Evolutionary conservation across 2,888 invertebrate genomes (phyloP), one percentile per base, ranked within the genome.

Genomic region (Patella pellucida): DNA sequence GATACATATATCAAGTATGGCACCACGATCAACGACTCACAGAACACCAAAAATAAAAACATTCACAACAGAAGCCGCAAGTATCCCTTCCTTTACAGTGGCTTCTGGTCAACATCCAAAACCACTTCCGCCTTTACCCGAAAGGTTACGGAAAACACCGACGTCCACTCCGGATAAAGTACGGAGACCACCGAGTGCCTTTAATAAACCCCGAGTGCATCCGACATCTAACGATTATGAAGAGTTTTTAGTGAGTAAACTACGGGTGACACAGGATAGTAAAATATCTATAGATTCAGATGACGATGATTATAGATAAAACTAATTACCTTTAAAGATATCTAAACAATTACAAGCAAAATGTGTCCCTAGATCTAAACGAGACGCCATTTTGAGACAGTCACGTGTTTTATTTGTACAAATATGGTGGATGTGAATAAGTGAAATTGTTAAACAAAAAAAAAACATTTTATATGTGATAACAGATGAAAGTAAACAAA

Each of bases 121-220:
- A 62, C 62, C 62, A 11, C 62, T 62, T 3, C 62, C 62, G 12
- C 62, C 62, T 11, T 62, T 62, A 62, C 62, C 62, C 19, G 62
- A 62, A 1, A 19, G 62, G 19, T 12, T 62, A 11, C 19, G 23
- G 23, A 62, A 62, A 19, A 62, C 62, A 9, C 62, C 62, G 19
- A 19, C 62, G 19, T 12, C 19, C 14, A 62, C 19, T 62, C 62
- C 62, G 23, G 23, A 23, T 14, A 62, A 19, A 62, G 23, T 62
- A 62, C 62, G 62, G 9, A 67, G 78, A 27, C 78, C 78, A 11
- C 76, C 72, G 41, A 78, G 78, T 31, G 78, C 78, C 68, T 78
- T 78, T 74, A 78, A 76, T 72, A 71, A 72, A 54, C 76, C 76
- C 7, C 73, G 75, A 23, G 62, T 62, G 11, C 62, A 62, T 3